Percentiles rank a stretch among this genome's conserved stretches.
Evolutionary conservation across 2,797 vertebrate species (phyloP).

Genomic region (Okamejei kenojei): DNA sequence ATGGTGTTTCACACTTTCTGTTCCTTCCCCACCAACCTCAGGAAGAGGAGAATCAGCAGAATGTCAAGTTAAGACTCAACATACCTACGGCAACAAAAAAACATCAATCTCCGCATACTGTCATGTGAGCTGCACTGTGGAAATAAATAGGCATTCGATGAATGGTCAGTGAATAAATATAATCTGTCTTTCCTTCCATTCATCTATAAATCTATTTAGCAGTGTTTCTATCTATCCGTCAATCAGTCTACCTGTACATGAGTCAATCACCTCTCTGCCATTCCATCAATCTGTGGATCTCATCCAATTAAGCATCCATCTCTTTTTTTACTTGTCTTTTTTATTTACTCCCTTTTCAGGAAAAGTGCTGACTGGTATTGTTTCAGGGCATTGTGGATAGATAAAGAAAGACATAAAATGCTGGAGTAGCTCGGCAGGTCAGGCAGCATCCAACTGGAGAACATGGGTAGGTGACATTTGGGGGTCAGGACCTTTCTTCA

Average conservation of each 20-base stretch:
- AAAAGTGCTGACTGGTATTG: background rate
- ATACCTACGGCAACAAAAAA: background rate
- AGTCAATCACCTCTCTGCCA: background rate
- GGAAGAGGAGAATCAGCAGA: background rate
- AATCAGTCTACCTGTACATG: background rate
- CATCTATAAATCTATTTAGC: background rate
- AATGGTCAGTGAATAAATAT: background rate
- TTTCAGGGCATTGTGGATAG: background rate
- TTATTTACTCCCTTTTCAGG: background rate
- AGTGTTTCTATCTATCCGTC: background rate
- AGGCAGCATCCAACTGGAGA: no score
- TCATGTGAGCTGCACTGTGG: background rate
- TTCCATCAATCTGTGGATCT: background rate
- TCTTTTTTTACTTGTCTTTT: background rate
- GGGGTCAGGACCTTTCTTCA: no score
- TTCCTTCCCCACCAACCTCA: background rate
- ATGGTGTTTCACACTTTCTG: background rate
- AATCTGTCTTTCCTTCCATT: background rate
- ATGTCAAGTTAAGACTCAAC: background rate
- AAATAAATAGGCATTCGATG: background rate
- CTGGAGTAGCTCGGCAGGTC: no score
- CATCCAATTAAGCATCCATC: background rate
- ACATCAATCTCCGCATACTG: background rate
- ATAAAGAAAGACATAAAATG: no score
- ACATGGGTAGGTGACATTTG: no score